These are phyloP conservation scores for Calameuta pallipes DNA, from an alignment of 2,888 invertebrate genomes.

Conservation along the genomic window DNA sequence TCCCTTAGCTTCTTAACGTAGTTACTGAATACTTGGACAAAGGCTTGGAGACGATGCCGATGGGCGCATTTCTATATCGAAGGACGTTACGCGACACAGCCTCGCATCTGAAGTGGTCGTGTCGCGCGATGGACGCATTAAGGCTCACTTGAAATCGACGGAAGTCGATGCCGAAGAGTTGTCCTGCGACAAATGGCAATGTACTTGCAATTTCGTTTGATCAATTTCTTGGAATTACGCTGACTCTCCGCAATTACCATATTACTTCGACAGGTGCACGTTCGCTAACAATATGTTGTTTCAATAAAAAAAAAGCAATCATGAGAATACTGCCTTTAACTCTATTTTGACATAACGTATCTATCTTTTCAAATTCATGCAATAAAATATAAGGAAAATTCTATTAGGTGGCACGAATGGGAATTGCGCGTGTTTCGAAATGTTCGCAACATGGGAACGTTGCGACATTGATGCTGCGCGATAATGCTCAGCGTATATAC, in stretches of 20 bases:
- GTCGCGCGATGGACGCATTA: neutral
- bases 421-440: neutral
- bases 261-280: neutral
- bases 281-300: neutral
- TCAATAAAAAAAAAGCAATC: neutral
- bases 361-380: neutral
- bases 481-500: conserved; percentile 47
- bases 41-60: neutral
- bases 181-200: neutral
- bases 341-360: neutral
- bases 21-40: neutral
- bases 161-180: neutral
- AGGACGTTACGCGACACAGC: neutral
- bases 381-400: neutral
- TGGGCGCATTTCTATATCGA: neutral
- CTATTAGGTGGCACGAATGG: neutral
- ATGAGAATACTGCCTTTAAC: neutral
- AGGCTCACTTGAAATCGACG: neutral
- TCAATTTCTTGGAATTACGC: neutral
- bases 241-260: neutral
- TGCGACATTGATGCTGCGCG: conserved; percentile 59
- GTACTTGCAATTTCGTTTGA: neutral
- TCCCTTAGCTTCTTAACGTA: neutral
- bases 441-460: conserved; percentile 48
- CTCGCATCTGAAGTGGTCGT: neutral